Conservation (phyloP, 2,888 invertebrate species). For the Phaedon cochleariae region DNA sequence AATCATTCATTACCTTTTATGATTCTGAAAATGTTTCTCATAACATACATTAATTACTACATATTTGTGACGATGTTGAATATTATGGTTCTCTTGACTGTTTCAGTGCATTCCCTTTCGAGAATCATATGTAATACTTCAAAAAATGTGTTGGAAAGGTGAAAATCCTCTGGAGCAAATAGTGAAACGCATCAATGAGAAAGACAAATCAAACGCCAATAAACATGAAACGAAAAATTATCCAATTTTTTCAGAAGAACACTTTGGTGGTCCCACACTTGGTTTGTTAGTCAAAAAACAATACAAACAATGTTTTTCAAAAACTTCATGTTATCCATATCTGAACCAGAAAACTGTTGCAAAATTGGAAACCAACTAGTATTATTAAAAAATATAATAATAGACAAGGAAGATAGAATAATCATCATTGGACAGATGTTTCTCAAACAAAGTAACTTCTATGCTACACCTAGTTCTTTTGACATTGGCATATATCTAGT, state of each 20-base stretch:
- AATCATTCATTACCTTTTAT: slow-evolving; percentile 15
- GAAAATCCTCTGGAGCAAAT: slow-evolving; percentile 13
- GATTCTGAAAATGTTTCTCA: slow-evolving; percentile 12
- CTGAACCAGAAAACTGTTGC: slow-evolving; percentile 19
- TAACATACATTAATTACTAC: slow-evolving; percentile 1
- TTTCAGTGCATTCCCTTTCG: slow-evolving; percentile 11
- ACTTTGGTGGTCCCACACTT: slow-evolving; percentile 15
- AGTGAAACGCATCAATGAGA: slow-evolving; percentile 15
- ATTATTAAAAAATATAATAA: slow-evolving; percentile 11
- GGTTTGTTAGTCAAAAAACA: slow-evolving; percentile 12
- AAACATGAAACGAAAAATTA: slow-evolving; percentile 11
- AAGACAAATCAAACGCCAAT: slow-evolving; percentile 14
- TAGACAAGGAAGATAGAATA: slow-evolving; percentile 11
- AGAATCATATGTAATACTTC: slow-evolving; percentile 7
- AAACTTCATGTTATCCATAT: slow-evolving; percentile 16
- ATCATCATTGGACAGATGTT: slow-evolving; percentile 7
- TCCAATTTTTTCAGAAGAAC: slow-evolving; percentile 16
- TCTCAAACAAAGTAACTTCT: neutral
- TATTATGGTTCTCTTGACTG: slow-evolving; percentile 4
- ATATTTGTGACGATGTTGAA: slow-evolving; percentile 11
- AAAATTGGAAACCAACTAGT: neutral
- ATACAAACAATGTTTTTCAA: neutral
- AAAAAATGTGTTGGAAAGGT: slow-evolving; percentile 16
- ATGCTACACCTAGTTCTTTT: slow-evolving; percentile 1
- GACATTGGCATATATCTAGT: neutral